Evolutionary conservation across 2,888 invertebrate species (phyloP).

Genomic region (Rhyacophila evoluta): DNA sequence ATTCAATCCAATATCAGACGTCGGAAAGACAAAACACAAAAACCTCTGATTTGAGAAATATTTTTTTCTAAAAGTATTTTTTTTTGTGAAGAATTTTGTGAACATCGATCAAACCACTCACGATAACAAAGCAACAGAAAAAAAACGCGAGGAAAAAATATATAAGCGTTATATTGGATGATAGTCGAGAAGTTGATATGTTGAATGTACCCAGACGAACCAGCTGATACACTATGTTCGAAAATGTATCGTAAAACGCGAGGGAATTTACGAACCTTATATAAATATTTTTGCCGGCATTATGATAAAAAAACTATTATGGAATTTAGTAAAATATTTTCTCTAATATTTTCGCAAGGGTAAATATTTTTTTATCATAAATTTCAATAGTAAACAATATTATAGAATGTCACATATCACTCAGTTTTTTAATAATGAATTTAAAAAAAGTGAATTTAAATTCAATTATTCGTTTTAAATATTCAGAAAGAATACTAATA

Average conservation of each 20-base stretch:
- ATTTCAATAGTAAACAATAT: too few species aligned
- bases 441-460: too few species aligned
- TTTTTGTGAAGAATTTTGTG: neutral
- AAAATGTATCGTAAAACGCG: neutral
- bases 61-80: neutral
- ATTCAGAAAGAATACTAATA: too few species aligned
- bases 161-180: conserved; percentile 2
- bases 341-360: too few species aligned
- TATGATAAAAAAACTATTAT: too few species aligned
- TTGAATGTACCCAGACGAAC: neutral
- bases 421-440: too few species aligned
- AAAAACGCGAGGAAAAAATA: neutral
- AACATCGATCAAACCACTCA: conserved; percentile 20
- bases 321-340: too few species aligned
- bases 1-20: conserved; percentile 13
- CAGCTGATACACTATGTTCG: conserved; percentile 13
- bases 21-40: neutral
- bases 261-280: neutral
- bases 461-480: too few species aligned
- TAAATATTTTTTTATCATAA: too few species aligned
- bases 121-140: conserved; percentile 12
- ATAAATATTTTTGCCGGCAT: too few species aligned
- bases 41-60: neutral
- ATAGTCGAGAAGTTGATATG: conserved; percentile 22
- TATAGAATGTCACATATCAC: too few species aligned